A percentile compares a stretch with the other conserved stretches of the same genome.
Conservation (phyloP, 2,113 vertebrate species). For the Pomatostomus ruficeps region DNA sequence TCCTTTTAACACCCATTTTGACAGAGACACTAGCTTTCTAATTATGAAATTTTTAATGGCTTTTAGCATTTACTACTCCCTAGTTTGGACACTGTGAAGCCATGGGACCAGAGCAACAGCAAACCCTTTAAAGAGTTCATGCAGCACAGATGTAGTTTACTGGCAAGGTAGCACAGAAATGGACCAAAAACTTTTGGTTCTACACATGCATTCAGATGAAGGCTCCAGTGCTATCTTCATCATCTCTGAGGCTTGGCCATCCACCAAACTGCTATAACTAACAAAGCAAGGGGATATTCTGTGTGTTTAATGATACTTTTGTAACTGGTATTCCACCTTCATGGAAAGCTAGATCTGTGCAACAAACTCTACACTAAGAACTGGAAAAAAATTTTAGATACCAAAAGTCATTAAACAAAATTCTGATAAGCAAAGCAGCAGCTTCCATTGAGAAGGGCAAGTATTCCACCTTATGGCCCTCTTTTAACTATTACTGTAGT, state of each 20-base stretch:
- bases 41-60: not conserved
- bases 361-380: not conserved
- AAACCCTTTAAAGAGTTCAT: not conserved
- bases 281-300: not conserved
- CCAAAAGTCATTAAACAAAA: not conserved
- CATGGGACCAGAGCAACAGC: not conserved
- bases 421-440: not conserved
- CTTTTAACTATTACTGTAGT: not conserved
- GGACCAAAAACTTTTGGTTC: not conserved
- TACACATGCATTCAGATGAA: not conserved
- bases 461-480: not conserved
- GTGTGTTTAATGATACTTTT: not conserved
- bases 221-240: not conserved
- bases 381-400: not conserved
- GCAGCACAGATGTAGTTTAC: not conserved
- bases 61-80: not conserved
- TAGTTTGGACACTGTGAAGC: not conserved
- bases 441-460: not conserved
- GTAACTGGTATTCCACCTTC: not conserved
- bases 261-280: not conserved
- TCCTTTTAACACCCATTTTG: not conserved
- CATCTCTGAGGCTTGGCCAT: not conserved
- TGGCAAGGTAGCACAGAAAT: not conserved
- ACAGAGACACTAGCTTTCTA: not conserved
- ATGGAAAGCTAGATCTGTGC: not conserved